A percentile compares a stretch with the other conserved stretches of the same genome.
Evolutionary conservation across 1,140 invertebrate species (phyloP).

Genomic region (Drosophila guanche): DNA sequence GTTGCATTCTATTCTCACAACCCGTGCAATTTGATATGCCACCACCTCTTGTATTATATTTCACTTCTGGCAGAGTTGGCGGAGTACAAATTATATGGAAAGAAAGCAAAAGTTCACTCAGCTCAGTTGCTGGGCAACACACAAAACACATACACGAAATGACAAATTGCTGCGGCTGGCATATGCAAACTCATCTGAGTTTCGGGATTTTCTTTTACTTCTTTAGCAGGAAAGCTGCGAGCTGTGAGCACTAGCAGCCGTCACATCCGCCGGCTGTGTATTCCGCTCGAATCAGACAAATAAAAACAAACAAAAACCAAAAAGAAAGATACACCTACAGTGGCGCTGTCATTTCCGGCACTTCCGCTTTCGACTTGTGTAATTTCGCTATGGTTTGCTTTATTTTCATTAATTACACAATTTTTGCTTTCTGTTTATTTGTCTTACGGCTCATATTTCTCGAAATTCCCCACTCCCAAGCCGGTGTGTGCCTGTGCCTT

Average conservation of each 20-base stretch:
- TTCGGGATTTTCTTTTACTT: slow-evolving; percentile 9
- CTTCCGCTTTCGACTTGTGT: slow-evolving; percentile 76
- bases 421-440: slow-evolving; percentile 65
- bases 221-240: slow-evolving; percentile 13
- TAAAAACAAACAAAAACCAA: slow-evolving; percentile 17
- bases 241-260: slow-evolving; percentile 18
- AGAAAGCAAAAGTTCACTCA: slow-evolving; percentile 20
- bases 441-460: slow-evolving; percentile 54
- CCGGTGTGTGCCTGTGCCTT: not conserved
- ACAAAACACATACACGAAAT: slow-evolving; percentile 8
- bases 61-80: too few relatives aligned
- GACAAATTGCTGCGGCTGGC: slow-evolving; percentile 25
- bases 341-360: slow-evolving; percentile 59
- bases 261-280: slow-evolving; percentile 55
- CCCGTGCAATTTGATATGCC: too few relatives aligned
- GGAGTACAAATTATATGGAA: not conserved
- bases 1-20: too few relatives aligned
- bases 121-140: slow-evolving; percentile 34
- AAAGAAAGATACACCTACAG: slow-evolving; percentile 42
- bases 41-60: too few relatives aligned
- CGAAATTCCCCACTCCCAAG: not conserved
- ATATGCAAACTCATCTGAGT: slow-evolving; percentile 42
- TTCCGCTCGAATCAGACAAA: slow-evolving; percentile 12
- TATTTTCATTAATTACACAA: slow-evolving; percentile 64
- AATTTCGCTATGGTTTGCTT: slow-evolving; percentile 56